Percentiles rank a stretch among this genome's conserved stretches.
Evolutionary conservation across 1,140 invertebrate genomes (phyloP).

Genomic region (Brachionus calyciflorus): DNA sequence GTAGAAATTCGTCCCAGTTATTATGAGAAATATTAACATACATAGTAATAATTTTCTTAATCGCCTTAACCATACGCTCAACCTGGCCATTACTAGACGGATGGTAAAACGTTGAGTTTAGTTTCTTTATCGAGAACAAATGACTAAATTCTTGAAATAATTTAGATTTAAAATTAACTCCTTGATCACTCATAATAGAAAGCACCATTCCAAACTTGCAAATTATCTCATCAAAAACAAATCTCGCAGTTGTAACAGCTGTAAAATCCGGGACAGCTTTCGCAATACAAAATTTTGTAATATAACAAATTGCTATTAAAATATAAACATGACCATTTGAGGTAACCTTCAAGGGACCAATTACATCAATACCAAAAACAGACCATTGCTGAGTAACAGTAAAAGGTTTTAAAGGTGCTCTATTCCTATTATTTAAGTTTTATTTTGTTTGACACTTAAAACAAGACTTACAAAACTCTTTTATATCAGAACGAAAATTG

Average conservation of each 20-base stretch:
- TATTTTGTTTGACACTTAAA: no score
- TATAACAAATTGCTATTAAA: slow-evolving; percentile 54
- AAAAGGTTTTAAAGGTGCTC: slow-evolving; percentile 1
- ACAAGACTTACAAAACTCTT: no score
- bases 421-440: background rate
- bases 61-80: slow-evolving; percentile 16
- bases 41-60: slow-evolving; percentile 23
- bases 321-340: slow-evolving; percentile 52
- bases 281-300: slow-evolving; percentile 57
- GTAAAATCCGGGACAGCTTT: slow-evolving; percentile 52
- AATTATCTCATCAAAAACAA: slow-evolving; percentile 53
- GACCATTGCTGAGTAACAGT: slow-evolving; percentile 45
- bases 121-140: background rate
- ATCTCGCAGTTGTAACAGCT: slow-evolving; percentile 53
- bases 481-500: no score
- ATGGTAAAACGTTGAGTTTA: slow-evolving; percentile 15
- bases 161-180: slow-evolving; percentile 49
- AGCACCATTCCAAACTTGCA: slow-evolving; percentile 55
- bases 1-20: slow-evolving; percentile 32
- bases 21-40: slow-evolving; percentile 5
- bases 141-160: slow-evolving; percentile 49
- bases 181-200: slow-evolving; percentile 56
- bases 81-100: slow-evolving; percentile 10
- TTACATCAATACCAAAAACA: slow-evolving; percentile 48
- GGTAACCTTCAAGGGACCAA: slow-evolving; percentile 48